These are phyloP conservation scores for Chrysolina haemoptera DNA, from an alignment of 2,888 invertebrate species.

Conservation along the genomic window DNA sequence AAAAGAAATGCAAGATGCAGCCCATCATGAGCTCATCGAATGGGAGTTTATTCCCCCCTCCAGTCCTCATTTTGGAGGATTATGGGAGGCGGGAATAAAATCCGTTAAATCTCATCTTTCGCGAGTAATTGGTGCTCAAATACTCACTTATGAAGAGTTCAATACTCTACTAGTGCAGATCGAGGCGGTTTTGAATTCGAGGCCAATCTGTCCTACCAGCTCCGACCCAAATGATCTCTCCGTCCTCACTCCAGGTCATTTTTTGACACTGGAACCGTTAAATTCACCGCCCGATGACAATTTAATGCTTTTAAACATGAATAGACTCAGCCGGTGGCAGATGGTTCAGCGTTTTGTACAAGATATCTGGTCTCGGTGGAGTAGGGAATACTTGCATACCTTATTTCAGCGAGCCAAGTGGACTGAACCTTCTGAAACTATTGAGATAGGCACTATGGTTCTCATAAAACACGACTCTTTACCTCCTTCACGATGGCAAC, in stretches of 20 bases:
- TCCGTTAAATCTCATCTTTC: background rate
- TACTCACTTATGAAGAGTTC: background rate
- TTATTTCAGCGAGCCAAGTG: background rate
- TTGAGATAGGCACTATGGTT: too few relatives aligned
- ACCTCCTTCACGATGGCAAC: background rate
- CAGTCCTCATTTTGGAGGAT: background rate
- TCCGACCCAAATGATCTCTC: background rate
- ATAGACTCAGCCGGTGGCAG: background rate
- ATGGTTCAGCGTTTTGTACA: background rate
- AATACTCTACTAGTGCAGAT: too few relatives aligned
- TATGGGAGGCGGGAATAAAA: background rate
- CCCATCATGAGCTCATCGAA: too few relatives aligned
- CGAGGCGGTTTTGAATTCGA: background rate
- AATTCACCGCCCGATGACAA: background rate
- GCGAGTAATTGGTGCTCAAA: background rate
- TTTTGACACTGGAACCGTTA: background rate
- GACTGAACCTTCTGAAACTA: too few relatives aligned
- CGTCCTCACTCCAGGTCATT: background rate
- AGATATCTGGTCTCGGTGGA: background rate
- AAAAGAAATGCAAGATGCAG: too few relatives aligned
- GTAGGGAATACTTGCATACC: background rate
- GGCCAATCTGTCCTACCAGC: background rate
- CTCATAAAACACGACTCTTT: background rate
- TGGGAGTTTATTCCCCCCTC: background rate
- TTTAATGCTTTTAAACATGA: background rate